Evolutionary conservation across 53 echinoderm and acorn worm genomes (phyloP), one percentile per base, ranked within the genome.

Genomic region (Zoroaster sp.): DNA sequence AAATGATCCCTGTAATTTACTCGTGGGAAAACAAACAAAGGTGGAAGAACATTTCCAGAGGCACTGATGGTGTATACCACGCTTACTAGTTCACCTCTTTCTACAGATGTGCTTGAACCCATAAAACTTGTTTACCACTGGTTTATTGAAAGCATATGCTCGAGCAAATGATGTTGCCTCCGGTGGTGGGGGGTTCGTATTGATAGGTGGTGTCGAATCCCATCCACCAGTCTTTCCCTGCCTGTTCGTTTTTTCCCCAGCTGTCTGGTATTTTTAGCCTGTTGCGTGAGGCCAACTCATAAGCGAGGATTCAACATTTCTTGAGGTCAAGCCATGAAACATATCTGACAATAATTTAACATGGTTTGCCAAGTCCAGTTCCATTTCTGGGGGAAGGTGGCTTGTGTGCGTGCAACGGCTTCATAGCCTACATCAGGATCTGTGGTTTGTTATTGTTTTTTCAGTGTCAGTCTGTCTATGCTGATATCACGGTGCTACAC

Each of bases 1-100:
- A 93, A 91, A 35, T 93, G 93, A 23, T 94, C 88, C 11, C 78
- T 70, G 80, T 75, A 94, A 42, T 83, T 82, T 14, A 76, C 85
- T 55, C 88, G 49, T 32, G 94, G 94, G 46, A 92, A 92, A 12
- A 91, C 78, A 46, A 91, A 77, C 77, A 94, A 65, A 1, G 89
- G 91, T 67, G 91, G 94, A 18, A 94, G 53, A 5, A 55, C 79
- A 5, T 36, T 14, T n/a, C 91, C 94, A 87, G 70, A 3, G 9
- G 94, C 89, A 75, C 89, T 86, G 72, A 89, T 87, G 20, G 75
- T 38, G 32, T 89, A 88, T 89, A n/a, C n/a, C n/a, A n/a, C n/a
- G n/a, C n/a, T n/a, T n/a, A n/a, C n/a, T n/a, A n/a, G n/a, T n/a
- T n/a, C n/a, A n/a, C n/a, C n/a, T n/a, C n/a, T n/a, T n/a, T n/a